phyloP scores from a whole-genome alignment of 2,113 vertebrate species.

The Hippopotamus amphibius region DNA sequence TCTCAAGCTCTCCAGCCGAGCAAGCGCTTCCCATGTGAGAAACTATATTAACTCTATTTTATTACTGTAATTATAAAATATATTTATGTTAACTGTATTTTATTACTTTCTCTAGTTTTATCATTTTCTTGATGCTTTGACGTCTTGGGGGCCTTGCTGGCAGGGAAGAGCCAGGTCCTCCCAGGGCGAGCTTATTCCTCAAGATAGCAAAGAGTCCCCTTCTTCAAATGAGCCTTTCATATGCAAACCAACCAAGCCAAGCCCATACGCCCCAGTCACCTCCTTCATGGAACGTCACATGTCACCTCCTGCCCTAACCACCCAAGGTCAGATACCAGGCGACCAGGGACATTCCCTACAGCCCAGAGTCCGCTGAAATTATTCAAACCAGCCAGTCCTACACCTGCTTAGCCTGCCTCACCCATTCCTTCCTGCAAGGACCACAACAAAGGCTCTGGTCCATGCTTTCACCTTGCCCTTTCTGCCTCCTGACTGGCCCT shows the following conservation, averaged over 20 bases:
- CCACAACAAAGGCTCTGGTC: not conserved
- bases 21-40: not conserved
- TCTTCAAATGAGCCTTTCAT: not conserved
- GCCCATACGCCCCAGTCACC: no score
- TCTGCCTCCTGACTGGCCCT: accelerated
- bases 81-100: not conserved
- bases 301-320: not conserved
- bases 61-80: not conserved
- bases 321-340: not conserved
- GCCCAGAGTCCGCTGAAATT: not conserved
- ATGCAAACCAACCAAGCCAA: not conserved
- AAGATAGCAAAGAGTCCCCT: not conserved
- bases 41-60: not conserved
- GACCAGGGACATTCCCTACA: no score
- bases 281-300: accelerated
- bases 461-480: accelerated
- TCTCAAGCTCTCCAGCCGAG: not conserved
- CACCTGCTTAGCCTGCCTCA: not conserved
- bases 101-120: not conserved
- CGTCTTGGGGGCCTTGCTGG: not conserved
- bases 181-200: not conserved
- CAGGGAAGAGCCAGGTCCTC: no score
- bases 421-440: not conserved
- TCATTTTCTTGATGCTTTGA: not conserved
- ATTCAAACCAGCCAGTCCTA: not conserved